Percentiles rank a stretch among this genome's conserved stretches.
phyloP scores from a whole-genome alignment of 2,113 vertebrate genomes.

The Triplophysa siluroides region DNA sequence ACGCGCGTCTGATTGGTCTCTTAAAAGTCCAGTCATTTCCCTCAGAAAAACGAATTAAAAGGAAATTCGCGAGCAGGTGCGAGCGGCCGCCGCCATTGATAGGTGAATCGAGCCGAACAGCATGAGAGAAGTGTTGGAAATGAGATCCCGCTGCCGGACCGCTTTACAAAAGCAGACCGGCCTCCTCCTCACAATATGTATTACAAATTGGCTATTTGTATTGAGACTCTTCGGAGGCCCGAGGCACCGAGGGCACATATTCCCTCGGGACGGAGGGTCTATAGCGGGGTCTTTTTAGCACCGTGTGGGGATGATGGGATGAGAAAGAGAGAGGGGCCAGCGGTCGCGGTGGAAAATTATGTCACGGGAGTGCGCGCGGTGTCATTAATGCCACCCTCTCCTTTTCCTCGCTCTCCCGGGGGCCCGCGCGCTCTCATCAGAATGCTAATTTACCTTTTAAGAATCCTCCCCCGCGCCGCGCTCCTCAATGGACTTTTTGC shows the following conservation, averaged over 20 bases:
- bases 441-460: slow-evolving; percentile 98
- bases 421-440: slow-evolving; percentile 84
- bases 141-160: slow-evolving; percentile 38
- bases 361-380: slow-evolving; percentile 79
- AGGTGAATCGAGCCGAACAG: slow-evolving; percentile 43
- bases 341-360: slow-evolving; percentile 75
- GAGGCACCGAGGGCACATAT: slow-evolving; percentile 28
- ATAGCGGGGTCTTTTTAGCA: slow-evolving; percentile 72
- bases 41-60: slow-evolving; percentile 38
- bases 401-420: slow-evolving; percentile 31
- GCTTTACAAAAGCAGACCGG: slow-evolving; percentile 31
- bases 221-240: slow-evolving; percentile 29
- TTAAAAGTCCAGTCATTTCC: slow-evolving; percentile 41
- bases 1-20: slow-evolving; percentile 37
- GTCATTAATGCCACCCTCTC: slow-evolving; percentile 74
- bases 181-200: slow-evolving; percentile 51
- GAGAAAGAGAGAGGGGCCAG: slow-evolving; percentile 26
- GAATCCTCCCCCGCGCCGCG: slow-evolving; percentile 85
- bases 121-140: slow-evolving; percentile 41
- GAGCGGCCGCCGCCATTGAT: slow-evolving; percentile 13
- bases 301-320: slow-evolving; percentile 38
- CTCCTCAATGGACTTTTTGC: slow-evolving; percentile 79
- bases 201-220: slow-evolving; percentile 49
- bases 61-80: slow-evolving; percentile 36
- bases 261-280: slow-evolving; percentile 60